A percentile compares a stretch with the other conserved stretches of the same genome.
These are phyloP conservation scores for Pongo abelii DNA, from an alignment of 2,113 vertebrate species.

Conservation along the genomic window DNA sequence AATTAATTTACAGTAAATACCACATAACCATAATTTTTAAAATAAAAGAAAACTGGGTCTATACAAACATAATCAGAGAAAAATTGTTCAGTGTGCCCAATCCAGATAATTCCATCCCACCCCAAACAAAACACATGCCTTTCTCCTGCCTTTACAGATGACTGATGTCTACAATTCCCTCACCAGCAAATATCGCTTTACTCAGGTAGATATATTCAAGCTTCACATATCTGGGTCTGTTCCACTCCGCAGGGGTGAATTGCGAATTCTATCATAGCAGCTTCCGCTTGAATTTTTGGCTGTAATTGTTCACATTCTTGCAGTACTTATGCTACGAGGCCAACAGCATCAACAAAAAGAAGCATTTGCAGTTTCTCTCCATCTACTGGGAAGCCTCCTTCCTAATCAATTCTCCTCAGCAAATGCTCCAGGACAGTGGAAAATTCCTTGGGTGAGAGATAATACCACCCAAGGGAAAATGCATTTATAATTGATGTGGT, in stretches of 20 bases:
- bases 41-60: neutral
- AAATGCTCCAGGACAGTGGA: conserved; percentile 81
- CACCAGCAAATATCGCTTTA: neutral
- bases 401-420: conserved; percentile 80
- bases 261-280: conserved; percentile 46
- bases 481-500: conserved; percentile 82
- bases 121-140: neutral
- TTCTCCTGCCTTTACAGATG: neutral
- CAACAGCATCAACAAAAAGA: conserved; percentile 57
- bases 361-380: conserved; percentile 72
- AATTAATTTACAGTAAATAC: neutral
- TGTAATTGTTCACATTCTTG: conserved; percentile 63
- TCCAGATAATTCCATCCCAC: neutral
- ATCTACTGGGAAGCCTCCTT: conserved; percentile 73
- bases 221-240: neutral
- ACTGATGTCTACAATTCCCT: neutral
- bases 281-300: conserved; percentile 49
- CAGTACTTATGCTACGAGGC: conserved; percentile 25
- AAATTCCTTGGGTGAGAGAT: conserved; percentile 80
- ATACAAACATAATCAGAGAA: neutral
- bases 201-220: neutral
- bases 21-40: neutral
- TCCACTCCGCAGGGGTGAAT: conserved; percentile 18
- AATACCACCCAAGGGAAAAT: conserved; percentile 78
- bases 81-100: neutral